Base-by-base conservation (phyloP, 1,140 invertebrate genomes). In the Bombus turneri region DNA sequence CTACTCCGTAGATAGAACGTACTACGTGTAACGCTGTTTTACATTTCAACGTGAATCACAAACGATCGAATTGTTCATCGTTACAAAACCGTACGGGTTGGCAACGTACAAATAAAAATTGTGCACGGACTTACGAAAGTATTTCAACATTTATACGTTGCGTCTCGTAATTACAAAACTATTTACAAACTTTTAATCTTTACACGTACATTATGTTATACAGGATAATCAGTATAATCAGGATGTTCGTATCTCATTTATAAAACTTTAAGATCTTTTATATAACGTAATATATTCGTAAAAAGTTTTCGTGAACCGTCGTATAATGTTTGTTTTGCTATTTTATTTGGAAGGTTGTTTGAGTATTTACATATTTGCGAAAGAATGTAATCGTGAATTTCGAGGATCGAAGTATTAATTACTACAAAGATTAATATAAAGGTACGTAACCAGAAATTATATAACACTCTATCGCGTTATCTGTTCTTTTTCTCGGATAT, bases 1-100 rank as follows among this genome's bases (percentile, higher is more conserved):
- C 39, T 73, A 80, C 76, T 71, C 53, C 53, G 71, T 71, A 59
- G 28, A 43, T 57, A 62, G 69, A 62, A 34, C 71, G 39, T 31
- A 41, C 69, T 82, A 82, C 39, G 57, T 75, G 57, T 76, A 76
- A 76, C 28, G 59, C 81, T 66, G 81, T 82, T 82, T 75, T 75
- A 64, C 69, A 73, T 82, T 82, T 82, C 72, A 82, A 39, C 68
- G 34, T 79, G 47, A 34, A 71, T 22, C 62, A 28, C 39, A 25
- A 68, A 79, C 77, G 77, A 79, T 78, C 76, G 76, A 78, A 78
- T 79, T 37, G 77, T 59, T 47, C 39, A 68, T 78, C 59, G 76
- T 78, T 64, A 41, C 37, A 31, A 39, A 71, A 13, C 22, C 34
- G n/a, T 15, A 68, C 15, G 18, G 12, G 5, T 4, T 28, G 12